Conservation (phyloP, 2,113 vertebrate genomes). For the Myiagra hebetior region DNA sequence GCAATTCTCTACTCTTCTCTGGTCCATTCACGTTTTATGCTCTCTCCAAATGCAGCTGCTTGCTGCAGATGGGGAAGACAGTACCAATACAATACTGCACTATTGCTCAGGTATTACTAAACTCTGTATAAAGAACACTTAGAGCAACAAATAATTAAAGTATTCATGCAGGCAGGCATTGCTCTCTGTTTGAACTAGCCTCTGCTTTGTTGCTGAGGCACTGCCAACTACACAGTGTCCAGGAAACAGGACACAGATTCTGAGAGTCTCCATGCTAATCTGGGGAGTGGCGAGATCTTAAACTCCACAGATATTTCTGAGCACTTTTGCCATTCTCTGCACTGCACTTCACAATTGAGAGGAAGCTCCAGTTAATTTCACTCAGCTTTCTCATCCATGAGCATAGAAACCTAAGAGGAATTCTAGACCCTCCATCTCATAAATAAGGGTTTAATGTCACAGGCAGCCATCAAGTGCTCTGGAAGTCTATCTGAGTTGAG, state of each 20-base stretch:
- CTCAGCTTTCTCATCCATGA: neutral
- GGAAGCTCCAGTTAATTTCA: neutral
- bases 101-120: neutral
- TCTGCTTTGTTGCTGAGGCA: neutral
- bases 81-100: neutral
- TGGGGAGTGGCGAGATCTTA: neutral
- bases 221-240: neutral
- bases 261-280: neutral
- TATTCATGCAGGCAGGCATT: neutral
- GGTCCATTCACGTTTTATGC: neutral
- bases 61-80: neutral
- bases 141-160: neutral
- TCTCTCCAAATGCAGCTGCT: neutral
- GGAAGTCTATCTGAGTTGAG: fast-evolving
- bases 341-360: neutral
- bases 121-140: neutral
- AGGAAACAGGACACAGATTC: neutral
- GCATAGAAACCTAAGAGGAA: neutral
- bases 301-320: neutral
- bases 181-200: neutral
- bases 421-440: neutral
- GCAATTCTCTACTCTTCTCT: neutral
- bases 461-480: neutral
- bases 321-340: neutral
- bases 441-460: neutral